phyloP scores from a whole-genome alignment of 2,888 invertebrate genomes.

The Acleris cristana region DNA sequence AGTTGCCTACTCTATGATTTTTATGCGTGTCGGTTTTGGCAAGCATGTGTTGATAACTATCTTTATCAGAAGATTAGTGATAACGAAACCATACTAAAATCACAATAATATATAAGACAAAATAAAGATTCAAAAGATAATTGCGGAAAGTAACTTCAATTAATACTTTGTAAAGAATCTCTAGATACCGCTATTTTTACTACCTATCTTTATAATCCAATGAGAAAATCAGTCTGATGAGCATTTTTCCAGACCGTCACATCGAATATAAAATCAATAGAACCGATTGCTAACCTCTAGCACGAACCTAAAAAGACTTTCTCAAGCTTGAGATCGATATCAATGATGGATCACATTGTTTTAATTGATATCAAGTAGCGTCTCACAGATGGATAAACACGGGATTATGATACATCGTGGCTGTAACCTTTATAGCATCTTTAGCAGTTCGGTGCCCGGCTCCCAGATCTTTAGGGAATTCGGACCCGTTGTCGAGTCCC shows the following conservation, averaged over 20 bases:
- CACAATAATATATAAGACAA: no score
- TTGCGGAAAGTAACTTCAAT: no score
- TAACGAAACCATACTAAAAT: no score
- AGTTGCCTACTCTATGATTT: no score
- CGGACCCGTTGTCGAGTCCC: no score
- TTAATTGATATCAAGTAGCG: conserved; percentile 38
- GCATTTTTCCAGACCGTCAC: conserved; percentile 9
- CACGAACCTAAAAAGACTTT: conserved; percentile 24
- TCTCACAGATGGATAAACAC: conserved; percentile 34
- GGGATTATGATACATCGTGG: conserved; percentile 32
- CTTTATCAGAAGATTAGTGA: no score
- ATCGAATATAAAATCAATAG: conserved; percentile 16
- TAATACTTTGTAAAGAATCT: no score
- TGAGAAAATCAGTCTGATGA: conserved; percentile 1
- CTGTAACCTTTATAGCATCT: conserved; percentile 16
- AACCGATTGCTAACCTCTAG: conserved; percentile 26
- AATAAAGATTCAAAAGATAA: no score
- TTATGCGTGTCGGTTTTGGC: no score
- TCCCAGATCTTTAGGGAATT: no score
- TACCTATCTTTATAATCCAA: not conserved
- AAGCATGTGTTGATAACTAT: no score
- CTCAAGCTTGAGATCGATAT: conserved; percentile 30
- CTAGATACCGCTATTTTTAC: not conserved
- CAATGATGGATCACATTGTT: conserved; percentile 37
- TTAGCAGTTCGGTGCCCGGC: no score